Evolutionary conservation across 2,888 invertebrate species (phyloP).

Genomic region (Archips xylosteana): DNA sequence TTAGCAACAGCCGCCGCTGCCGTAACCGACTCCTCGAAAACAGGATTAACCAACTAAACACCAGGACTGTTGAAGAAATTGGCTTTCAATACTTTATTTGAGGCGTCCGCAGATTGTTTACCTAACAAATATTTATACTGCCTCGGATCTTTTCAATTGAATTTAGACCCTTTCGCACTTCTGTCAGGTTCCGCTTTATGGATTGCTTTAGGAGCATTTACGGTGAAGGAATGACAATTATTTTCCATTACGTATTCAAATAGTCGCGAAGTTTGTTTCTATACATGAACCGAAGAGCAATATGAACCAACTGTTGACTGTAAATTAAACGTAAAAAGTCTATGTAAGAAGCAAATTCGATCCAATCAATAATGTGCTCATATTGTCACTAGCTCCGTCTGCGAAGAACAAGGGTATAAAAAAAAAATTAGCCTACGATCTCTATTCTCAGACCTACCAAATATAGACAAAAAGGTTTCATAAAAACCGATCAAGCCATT

Average conservation of each 20-base stretch:
- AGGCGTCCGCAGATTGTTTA: slow-evolving; percentile 41
- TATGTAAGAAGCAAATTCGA: too few species aligned
- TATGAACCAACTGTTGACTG: not conserved
- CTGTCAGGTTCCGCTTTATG: not conserved
- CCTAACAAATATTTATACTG: slow-evolving; percentile 48
- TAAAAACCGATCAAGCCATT: too few species aligned
- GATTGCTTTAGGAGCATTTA: not conserved
- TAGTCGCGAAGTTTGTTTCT: not conserved
- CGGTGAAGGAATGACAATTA: slow-evolving; percentile 4
- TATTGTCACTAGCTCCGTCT: too few species aligned
- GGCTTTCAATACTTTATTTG: slow-evolving; percentile 48
- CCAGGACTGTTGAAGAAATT: slow-evolving; percentile 42
- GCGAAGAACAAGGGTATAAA: too few species aligned
- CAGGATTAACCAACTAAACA: slow-evolving; percentile 46
- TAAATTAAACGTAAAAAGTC: not conserved
- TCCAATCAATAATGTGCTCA: too few species aligned
- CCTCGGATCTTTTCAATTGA: slow-evolving; percentile 32
- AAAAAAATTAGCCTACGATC: too few species aligned
- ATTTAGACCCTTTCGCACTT: slow-evolving; percentile 21
- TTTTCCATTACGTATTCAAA: slow-evolving; percentile 19
- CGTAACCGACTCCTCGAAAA: slow-evolving; percentile 33
- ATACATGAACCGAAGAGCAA: not conserved
- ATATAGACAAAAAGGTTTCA: too few species aligned
- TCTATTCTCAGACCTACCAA: too few species aligned
- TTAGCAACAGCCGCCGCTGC: slow-evolving; percentile 31